Evolutionary conservation across 2,888 invertebrate species (phyloP).

Genomic region (Aethes cnicana): DNA sequence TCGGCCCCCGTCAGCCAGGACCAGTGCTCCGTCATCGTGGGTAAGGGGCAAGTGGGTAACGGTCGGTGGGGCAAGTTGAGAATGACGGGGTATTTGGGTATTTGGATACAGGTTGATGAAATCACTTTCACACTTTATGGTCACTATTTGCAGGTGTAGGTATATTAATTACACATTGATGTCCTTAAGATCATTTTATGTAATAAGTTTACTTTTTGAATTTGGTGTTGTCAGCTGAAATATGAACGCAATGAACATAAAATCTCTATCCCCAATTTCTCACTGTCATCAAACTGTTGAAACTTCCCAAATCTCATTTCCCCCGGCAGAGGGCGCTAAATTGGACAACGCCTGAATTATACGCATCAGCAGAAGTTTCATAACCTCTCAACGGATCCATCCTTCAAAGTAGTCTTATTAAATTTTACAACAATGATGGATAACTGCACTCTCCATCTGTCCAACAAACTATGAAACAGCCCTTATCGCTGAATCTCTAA

Average conservation of each 20-base stretch:
- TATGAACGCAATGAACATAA: not conserved
- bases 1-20: conserved; percentile 71
- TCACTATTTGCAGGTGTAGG: too few species aligned
- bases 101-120: too few species aligned
- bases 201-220: not conserved
- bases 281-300: conserved; percentile 7
- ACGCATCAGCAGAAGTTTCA: conserved; percentile 42
- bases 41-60: conserved; percentile 19
- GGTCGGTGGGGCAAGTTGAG: conserved; percentile 7
- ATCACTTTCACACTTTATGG: too few species aligned
- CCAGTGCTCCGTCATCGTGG: conserved; percentile 71
- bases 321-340: conserved; percentile 13
- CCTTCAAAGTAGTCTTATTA: conserved; percentile 66
- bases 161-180: not conserved
- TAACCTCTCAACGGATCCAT: conserved; percentile 49
- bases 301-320: conserved; percentile 23
- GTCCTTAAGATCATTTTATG: conserved; percentile 11
- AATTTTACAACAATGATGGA: conserved; percentile 67
- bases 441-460: conserved; percentile 46
- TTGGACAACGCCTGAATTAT: conserved; percentile 37
- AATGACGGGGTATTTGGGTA: not conserved
- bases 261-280: not conserved
- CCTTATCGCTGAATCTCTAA: not conserved
- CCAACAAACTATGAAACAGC: conserved; percentile 34
- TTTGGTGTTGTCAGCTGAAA: too few species aligned